Evolutionary conservation across 2,797 vertebrate genomes (phyloP).

Genomic region (Salmo trutta): DNA sequence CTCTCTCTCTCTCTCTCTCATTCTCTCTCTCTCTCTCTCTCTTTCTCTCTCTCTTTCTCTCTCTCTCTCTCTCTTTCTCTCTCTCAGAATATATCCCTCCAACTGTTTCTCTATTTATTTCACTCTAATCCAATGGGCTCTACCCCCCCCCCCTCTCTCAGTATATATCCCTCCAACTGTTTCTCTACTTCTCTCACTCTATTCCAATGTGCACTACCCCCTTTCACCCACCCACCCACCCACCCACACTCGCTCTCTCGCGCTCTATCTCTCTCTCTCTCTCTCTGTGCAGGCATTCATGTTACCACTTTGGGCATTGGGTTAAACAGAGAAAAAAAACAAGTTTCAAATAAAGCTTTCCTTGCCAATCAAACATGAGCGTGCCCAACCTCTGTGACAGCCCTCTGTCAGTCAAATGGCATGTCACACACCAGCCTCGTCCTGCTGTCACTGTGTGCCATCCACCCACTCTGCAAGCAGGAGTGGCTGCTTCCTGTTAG

Average conservation of each 20-base stretch:
- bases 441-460: slow-evolving; percentile 50
- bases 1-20: slow-evolving; percentile 22
- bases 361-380: slow-evolving; percentile 28
- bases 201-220: too few relatives aligned
- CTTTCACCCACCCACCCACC: neutral
- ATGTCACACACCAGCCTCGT: slow-evolving; percentile 65
- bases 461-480: slow-evolving; percentile 61
- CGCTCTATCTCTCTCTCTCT: slow-evolving; percentile 1
- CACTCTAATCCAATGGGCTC: too few relatives aligned
- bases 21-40: slow-evolving; percentile 22
- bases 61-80: slow-evolving; percentile 23
- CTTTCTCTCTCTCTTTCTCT: slow-evolving; percentile 18
- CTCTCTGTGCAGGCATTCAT: neutral
- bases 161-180: neutral
- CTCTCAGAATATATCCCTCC: slow-evolving; percentile 25
- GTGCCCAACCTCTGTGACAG: slow-evolving; percentile 66
- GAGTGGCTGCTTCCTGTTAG: slow-evolving; percentile 36
- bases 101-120: slow-evolving; percentile 45
- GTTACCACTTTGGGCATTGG: neutral
- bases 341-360: neutral
- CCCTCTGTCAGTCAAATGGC: slow-evolving; percentile 68
- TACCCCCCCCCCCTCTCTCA: slow-evolving; percentile 16
- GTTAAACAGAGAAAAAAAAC: neutral
- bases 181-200: slow-evolving; percentile 32
- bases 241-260: neutral